Percentiles rank a stretch among this genome's conserved stretches.
Conservation (phyloP, 2,888 invertebrate species). For the Labia minor region DNA sequence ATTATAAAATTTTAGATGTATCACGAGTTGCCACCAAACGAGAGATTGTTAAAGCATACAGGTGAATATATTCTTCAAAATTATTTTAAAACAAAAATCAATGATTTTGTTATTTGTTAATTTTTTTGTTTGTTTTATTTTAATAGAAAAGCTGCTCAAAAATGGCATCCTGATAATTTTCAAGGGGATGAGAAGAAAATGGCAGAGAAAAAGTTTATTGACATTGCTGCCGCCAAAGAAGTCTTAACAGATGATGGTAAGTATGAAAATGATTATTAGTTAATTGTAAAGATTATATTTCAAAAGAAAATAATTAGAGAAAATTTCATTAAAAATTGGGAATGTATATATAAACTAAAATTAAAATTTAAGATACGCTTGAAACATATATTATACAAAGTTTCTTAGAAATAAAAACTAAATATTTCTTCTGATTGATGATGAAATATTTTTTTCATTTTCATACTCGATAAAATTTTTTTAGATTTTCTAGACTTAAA, state of each 20-base stretch:
- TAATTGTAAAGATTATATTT: neutral
- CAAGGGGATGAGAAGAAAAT: slow-evolving; percentile 80
- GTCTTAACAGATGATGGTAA: slow-evolving; percentile 56
- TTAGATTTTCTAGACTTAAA: no score
- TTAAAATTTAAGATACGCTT: no score
- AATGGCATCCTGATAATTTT: slow-evolving; percentile 98
- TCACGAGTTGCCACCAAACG: slow-evolving; percentile 81
- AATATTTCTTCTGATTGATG: no score
- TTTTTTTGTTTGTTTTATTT: slow-evolving; percentile 5
- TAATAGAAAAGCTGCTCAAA: slow-evolving; percentile 77
- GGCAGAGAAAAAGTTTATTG: slow-evolving; percentile 96
- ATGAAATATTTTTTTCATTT: no score
- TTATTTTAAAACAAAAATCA: no score
- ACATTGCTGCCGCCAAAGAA: slow-evolving; percentile 98
- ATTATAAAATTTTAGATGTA: slow-evolving; percentile 93
- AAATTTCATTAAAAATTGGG: neutral
- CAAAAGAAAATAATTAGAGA: neutral
- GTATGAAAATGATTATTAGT: slow-evolving; percentile 18
- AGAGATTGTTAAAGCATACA: slow-evolving; percentile 90
- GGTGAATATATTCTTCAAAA: no score
- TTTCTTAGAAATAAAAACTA: no score
- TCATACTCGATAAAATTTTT: no score
- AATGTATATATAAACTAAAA: no score
- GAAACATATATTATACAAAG: no score
- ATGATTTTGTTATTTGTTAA: no score